A percentile compares a stretch with the other conserved stretches of the same genome.
Evolutionary conservation across 1,140 invertebrate species (phyloP).

Genomic region (Hypothenemus hampei): DNA sequence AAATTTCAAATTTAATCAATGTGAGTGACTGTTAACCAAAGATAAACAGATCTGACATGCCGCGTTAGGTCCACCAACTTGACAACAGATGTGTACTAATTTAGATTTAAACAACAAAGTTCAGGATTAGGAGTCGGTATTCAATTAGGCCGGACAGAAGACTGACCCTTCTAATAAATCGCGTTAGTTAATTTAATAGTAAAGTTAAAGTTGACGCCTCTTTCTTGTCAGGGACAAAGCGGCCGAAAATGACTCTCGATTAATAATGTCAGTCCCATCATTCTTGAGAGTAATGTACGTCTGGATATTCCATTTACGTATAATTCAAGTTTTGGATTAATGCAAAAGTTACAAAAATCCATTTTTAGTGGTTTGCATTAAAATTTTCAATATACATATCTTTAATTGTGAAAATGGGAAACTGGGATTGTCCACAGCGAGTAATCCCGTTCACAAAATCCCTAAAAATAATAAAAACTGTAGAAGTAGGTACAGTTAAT

Average conservation of each 20-base stretch:
- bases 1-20: too few species aligned
- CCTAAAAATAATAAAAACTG: too few species aligned
- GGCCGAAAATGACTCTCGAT: constrained; percentile 22
- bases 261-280: constrained; percentile 7
- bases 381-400: neutral
- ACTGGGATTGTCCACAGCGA: neutral
- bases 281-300: neutral
- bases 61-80: too few species aligned
- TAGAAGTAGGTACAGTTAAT: too few species aligned
- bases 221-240: constrained; percentile 24
- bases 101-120: constrained; percentile 20
- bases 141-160: constrained; percentile 27
- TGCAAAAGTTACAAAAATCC: neutral
- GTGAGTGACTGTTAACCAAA: too few species aligned
- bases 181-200: constrained; percentile 29
- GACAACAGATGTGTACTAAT: constrained; percentile 22
- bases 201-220: constrained; percentile 27
- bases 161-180: constrained; percentile 27
- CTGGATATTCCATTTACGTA: too few species aligned
- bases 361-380: neutral
- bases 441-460: too few species aligned
- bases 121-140: constrained; percentile 21
- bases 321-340: too few species aligned
- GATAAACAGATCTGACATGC: too few species aligned
- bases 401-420: neutral